Conservation (phyloP, 2,797 vertebrate species). For the Rhynchotus rufescens region DNA sequence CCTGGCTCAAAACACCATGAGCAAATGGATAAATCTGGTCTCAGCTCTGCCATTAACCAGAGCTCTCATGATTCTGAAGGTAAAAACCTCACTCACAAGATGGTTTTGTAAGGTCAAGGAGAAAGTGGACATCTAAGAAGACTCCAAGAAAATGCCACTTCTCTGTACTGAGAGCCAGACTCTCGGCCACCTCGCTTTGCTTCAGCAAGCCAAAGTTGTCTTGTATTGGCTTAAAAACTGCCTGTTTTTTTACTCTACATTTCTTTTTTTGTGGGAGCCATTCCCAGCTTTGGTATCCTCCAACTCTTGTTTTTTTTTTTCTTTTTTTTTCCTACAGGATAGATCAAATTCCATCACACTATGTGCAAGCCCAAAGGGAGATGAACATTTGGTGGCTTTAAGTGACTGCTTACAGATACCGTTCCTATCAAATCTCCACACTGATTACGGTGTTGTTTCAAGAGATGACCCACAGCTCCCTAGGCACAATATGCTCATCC, state of each 20-base stretch:
- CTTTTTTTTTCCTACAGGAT: not conserved
- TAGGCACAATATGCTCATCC: constrained; percentile 1
- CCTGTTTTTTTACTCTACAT: not conserved
- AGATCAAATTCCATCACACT: not conserved
- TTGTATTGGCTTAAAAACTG: not conserved
- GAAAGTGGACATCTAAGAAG: not conserved
- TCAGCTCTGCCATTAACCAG: not conserved
- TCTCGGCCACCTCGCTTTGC: not conserved
- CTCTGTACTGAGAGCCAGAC: too few relatives aligned
- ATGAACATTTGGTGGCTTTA: not conserved
- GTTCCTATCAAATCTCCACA: not conserved
- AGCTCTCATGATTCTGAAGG: not conserved
- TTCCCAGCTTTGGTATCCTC: not conserved
- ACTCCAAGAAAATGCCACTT: not conserved
- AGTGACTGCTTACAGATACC: not conserved
- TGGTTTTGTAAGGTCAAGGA: not conserved
- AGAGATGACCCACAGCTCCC: constrained; percentile 3
- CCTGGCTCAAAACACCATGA: not conserved
- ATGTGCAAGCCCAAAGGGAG: not conserved
- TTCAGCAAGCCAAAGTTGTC: too few relatives aligned
- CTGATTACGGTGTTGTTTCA: not conserved
- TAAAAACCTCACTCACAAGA: not conserved
- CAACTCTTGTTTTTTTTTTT: not conserved
- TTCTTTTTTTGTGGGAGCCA: not conserved
- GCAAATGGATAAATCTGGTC: not conserved